Percentiles rank a stretch among this genome's conserved stretches.
Evolutionary conservation across 2,797 vertebrate genomes (phyloP).

Genomic region (Spea hammondii): DNA sequence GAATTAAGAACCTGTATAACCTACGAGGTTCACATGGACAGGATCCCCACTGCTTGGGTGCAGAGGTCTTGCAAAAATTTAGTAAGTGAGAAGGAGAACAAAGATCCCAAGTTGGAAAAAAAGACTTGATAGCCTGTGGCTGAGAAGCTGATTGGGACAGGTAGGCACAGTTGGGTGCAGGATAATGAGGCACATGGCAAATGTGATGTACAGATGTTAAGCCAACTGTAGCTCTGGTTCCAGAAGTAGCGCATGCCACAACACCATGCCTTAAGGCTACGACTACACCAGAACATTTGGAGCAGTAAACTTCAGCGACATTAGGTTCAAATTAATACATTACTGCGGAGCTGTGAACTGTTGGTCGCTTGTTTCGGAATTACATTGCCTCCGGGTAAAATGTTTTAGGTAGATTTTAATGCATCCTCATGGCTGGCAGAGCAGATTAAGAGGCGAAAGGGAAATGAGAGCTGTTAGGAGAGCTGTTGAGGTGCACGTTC

Average conservation of each 20-base stretch:
- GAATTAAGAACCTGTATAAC: slow-evolving; percentile 72
- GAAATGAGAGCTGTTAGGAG: slow-evolving; percentile 79
- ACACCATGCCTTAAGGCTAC: slow-evolving; percentile 74
- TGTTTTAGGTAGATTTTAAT: slow-evolving; percentile 86
- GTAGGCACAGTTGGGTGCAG: slow-evolving; percentile 82
- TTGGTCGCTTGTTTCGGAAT: slow-evolving; percentile 80
- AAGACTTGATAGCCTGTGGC: slow-evolving; percentile 78
- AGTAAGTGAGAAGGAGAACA: slow-evolving; percentile 82
- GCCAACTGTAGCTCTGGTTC: slow-evolving; percentile 78
- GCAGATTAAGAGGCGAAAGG: slow-evolving; percentile 81
- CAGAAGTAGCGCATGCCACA: slow-evolving; percentile 75
- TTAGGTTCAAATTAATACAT: slow-evolving; percentile 84
- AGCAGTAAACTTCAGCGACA: slow-evolving; percentile 80
- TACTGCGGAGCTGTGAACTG: slow-evolving; percentile 84
- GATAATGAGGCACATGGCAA: slow-evolving; percentile 80
- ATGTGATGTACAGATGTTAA: slow-evolving; percentile 87
- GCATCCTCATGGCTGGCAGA: slow-evolving; percentile 80
- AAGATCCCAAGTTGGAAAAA: slow-evolving; percentile 74
- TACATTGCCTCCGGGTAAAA: slow-evolving; percentile 78
- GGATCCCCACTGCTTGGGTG: slow-evolving; percentile 73
- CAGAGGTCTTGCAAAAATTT: slow-evolving; percentile 79
- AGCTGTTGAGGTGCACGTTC: slow-evolving; percentile 73
- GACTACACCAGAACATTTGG: slow-evolving; percentile 82
- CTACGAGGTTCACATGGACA: slow-evolving; percentile 66
- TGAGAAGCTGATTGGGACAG: slow-evolving; percentile 80